Evolutionary conservation across 2,113 vertebrate genomes (phyloP).

Genomic region (Thermophis baileyi): DNA sequence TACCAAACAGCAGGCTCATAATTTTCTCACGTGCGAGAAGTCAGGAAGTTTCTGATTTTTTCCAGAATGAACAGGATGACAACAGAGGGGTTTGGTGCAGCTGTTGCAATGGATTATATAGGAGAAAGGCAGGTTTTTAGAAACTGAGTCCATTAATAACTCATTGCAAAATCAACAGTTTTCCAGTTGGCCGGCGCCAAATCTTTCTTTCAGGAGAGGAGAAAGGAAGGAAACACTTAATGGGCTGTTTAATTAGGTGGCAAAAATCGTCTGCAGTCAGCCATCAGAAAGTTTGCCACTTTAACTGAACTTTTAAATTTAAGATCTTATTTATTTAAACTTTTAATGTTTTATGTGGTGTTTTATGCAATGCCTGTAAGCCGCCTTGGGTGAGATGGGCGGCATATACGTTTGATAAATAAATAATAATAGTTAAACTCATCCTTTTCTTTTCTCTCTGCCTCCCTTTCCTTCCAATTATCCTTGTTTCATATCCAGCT

Average conservation of each 20-base stretch:
- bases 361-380: no score
- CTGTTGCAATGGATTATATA: conserved; percentile 44
- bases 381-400: no score
- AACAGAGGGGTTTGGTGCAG: conserved; percentile 14
- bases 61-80: conserved; percentile 25
- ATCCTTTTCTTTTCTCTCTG: conserved; percentile 42
- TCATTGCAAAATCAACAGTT: conserved; percentile 68
- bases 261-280: conserved; percentile 69
- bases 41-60: not conserved
- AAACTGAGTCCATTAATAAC: conserved; percentile 68
- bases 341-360: not conserved
- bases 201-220: conserved; percentile 46
- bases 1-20: not conserved
- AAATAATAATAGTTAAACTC: conserved; percentile 65
- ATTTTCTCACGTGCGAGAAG: not conserved
- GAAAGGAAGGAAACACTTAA: conserved; percentile 60
- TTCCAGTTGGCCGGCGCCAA: conserved; percentile 62
- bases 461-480: conserved; percentile 45
- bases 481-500: conserved; percentile 56
- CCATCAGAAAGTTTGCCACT: conserved; percentile 66
- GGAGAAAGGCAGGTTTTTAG: conserved; percentile 49
- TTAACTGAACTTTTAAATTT: conserved; percentile 20
- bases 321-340: not conserved
- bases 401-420: no score
- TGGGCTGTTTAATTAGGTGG: conserved; percentile 71